These are phyloP conservation scores for Ferrisia virgata DNA, from an alignment of 2,888 invertebrate species.

Conservation along the genomic window DNA sequence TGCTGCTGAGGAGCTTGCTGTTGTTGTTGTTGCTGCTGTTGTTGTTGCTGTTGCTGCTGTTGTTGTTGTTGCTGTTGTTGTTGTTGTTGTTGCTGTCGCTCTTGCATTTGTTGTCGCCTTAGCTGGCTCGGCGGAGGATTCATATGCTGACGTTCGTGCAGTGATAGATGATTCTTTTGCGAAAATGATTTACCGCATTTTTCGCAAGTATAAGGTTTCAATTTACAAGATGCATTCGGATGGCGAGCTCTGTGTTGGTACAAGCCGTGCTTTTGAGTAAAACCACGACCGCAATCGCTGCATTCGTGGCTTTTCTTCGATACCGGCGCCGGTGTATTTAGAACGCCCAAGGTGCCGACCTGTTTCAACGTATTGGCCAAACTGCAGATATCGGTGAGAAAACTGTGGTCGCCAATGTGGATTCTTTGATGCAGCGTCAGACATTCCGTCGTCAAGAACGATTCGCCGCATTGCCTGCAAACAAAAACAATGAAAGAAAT, in stretches of 20 bases:
- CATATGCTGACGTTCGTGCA: conserved; percentile 79
- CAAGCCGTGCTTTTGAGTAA: conserved; percentile 77
- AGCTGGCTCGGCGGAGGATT: conserved; percentile 55
- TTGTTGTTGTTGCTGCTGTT: conserved; percentile 6
- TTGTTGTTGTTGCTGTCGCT: conserved; percentile 38
- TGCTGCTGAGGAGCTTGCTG: conserved; percentile 2
- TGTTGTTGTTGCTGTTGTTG: conserved; percentile 37
- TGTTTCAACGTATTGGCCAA: conserved; percentile 71
- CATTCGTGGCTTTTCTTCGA: conserved; percentile 73
- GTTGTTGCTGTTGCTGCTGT: conserved; percentile 19
- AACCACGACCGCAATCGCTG: conserved; percentile 75
- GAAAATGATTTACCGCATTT: conserved; percentile 82
- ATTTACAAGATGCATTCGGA: conserved; percentile 74
- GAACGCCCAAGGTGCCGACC: conserved; percentile 48
- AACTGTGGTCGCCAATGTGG: conserved; percentile 75
- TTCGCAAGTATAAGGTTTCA: conserved; percentile 73
- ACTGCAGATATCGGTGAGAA: conserved; percentile 77
- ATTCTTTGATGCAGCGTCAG: conserved; percentile 73
- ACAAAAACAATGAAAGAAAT: not conserved
- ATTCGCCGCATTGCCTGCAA: conserved; percentile 62
- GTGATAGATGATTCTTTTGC: conserved; percentile 78
- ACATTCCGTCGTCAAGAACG: conserved; percentile 69
- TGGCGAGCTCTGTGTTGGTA: conserved; percentile 72
- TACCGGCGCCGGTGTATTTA: conserved; percentile 52
- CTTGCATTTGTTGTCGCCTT: conserved; percentile 33